Percentiles rank a stretch among this genome's conserved stretches.
phyloP scores from a whole-genome alignment of 2,888 invertebrate genomes.

The Cosmorhoe ocellata region DNA sequence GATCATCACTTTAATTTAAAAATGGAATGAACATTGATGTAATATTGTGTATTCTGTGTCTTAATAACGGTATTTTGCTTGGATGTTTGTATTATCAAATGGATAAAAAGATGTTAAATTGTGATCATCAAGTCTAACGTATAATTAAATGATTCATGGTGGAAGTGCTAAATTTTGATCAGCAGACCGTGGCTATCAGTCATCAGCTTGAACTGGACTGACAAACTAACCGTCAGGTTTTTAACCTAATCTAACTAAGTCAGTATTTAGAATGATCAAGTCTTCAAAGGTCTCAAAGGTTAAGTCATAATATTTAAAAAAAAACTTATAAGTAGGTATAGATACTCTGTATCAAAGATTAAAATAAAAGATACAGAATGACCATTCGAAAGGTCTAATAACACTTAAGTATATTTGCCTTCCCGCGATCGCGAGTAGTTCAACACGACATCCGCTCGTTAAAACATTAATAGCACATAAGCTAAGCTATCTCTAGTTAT shows the following conservation, averaged over 20 bases:
- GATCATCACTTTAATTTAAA: no score
- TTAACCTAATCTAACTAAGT: no score
- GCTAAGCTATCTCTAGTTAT: conserved; percentile 10
- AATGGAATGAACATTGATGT: neutral
- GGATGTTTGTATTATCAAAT: conserved; percentile 46
- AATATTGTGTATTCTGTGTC: conserved; percentile 4
- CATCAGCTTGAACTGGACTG: no score
- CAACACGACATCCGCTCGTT: conserved; percentile 51
- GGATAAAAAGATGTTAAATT: conserved; percentile 21
- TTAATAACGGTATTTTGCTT: conserved; percentile 49
- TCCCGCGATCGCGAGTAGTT: conserved; percentile 1
- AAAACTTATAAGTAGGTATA: no score
- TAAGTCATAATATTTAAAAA: no score
- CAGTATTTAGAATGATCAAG: no score
- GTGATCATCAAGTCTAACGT: conserved; percentile 9
- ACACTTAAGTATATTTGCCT: conserved; percentile 3
- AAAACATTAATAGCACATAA: conserved; percentile 24
- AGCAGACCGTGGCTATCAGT: neutral
- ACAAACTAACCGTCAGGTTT: no score
- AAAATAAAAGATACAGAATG: neutral
- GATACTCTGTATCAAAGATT: no score
- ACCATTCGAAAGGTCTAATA: conserved; percentile 6
- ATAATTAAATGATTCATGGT: conserved; percentile 14
- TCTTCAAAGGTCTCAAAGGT: no score
- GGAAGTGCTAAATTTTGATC: conserved; percentile 1